phyloP scores from a whole-genome alignment of 2,797 vertebrate genomes.

The Cuniculus paca region DNA sequence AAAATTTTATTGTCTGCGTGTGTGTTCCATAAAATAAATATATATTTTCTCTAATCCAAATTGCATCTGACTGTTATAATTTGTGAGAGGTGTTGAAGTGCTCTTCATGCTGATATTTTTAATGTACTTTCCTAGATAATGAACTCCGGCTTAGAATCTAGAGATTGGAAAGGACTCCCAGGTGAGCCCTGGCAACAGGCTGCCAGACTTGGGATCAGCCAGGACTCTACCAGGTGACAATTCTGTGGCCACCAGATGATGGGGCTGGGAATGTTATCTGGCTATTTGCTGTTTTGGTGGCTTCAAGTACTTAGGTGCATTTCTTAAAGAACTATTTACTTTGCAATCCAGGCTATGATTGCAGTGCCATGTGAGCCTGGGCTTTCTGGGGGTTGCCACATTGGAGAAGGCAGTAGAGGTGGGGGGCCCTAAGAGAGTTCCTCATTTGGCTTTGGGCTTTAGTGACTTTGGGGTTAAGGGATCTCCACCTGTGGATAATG shows the following conservation, averaged over 20 bases:
- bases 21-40: constrained; percentile 81
- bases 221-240: background rate
- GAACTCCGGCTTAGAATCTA: constrained; percentile 74
- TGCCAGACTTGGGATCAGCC: accelerated
- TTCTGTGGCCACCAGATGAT: accelerated
- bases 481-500: background rate
- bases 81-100: constrained; percentile 70
- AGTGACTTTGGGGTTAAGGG: background rate
- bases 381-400: background rate
- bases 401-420: background rate
- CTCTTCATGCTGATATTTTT: constrained; percentile 66
- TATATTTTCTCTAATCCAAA: constrained; percentile 75
- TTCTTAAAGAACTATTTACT: background rate
- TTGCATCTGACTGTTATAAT: constrained; percentile 59
- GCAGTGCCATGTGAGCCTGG: background rate
- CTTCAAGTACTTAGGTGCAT: accelerated
- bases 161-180: background rate
- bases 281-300: background rate
- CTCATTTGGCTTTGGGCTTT: background rate
- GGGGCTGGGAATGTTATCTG: accelerated
- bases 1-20: constrained; percentile 68
- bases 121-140: constrained; percentile 69
- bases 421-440: too few relatives aligned
- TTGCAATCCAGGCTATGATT: background rate
- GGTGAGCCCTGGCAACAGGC: background rate